These are phyloP conservation scores for Hetaerina americana DNA, from an alignment of 1,140 invertebrate genomes.

Conservation along the genomic window DNA sequence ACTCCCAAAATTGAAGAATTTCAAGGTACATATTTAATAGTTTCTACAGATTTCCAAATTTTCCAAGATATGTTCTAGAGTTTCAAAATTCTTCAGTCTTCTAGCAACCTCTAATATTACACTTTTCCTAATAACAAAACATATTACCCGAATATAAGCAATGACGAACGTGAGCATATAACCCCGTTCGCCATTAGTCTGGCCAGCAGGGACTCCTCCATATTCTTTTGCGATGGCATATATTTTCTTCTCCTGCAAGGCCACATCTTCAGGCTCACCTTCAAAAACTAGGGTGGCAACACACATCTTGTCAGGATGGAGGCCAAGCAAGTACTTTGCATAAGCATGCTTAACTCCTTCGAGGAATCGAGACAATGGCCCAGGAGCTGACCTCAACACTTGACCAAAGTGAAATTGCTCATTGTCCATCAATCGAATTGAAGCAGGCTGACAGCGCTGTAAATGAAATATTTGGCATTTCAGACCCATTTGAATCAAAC, in stretches of 20 bases:
- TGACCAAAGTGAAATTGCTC: conserved; percentile 93
- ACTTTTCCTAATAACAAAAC: no score
- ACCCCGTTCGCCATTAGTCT: conserved; percentile 85
- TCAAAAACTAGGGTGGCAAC: conserved; percentile 94
- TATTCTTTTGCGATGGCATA: conserved; percentile 62
- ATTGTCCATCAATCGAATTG: conserved; percentile 92
- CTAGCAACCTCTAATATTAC: no score
- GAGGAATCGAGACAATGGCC: conserved; percentile 53
- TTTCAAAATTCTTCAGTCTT: no score
- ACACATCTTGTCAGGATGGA: conserved; percentile 67
- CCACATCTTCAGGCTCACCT: conserved; percentile 54
- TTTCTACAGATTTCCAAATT: conserved; percentile 3
- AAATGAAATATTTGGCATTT: conserved; percentile 16
- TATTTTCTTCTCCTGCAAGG: conserved; percentile 62
- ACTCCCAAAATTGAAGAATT: no score
- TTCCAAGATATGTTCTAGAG: no score
- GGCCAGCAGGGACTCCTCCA: conserved; percentile 76
- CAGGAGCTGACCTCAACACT: conserved; percentile 59
- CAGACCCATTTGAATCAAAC: no score
- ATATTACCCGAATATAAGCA: conserved; percentile 87
- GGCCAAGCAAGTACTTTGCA: conserved; percentile 80
- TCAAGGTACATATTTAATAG: no score
- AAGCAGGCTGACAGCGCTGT: conserved; percentile 79
- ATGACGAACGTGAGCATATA: conserved; percentile 98
- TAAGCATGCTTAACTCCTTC: conserved; percentile 84